phyloP scores from a whole-genome alignment of 2,113 vertebrate species.

The Oophaga pumilio region DNA sequence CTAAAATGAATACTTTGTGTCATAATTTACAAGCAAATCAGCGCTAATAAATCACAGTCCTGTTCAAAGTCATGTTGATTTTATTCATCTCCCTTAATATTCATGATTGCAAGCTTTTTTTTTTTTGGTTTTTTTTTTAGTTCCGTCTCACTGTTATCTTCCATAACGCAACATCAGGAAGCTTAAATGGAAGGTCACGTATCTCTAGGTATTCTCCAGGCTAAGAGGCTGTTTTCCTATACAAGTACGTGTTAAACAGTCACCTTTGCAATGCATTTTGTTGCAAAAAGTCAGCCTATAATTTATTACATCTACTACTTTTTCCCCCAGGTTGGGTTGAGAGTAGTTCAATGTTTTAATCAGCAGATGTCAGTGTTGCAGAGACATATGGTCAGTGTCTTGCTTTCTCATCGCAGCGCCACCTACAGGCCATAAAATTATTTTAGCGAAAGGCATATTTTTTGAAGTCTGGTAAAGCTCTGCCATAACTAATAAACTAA shows the following conservation, averaged over 20 bases:
- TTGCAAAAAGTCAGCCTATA: background rate
- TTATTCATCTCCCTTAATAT: conserved; percentile 89
- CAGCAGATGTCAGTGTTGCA: conserved; percentile 18
- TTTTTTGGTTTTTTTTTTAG: conserved; percentile 87
- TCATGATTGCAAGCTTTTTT: conserved; percentile 92
- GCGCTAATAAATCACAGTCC: conserved; percentile 95
- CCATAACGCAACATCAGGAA: conserved; percentile 66
- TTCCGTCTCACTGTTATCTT: conserved; percentile 78
- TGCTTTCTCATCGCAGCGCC: background rate
- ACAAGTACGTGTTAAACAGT: background rate
- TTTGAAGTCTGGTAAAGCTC: too few species aligned
- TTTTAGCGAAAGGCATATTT: background rate
- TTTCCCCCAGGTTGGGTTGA: background rate
- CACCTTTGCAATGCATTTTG: conserved; percentile 8
- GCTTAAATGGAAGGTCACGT: conserved; percentile 66
- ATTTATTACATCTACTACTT: background rate
- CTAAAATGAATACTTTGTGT: conserved; percentile 73
- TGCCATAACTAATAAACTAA: too few species aligned
- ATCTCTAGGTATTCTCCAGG: background rate
- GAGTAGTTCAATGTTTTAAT: background rate
- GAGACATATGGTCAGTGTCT: too few species aligned
- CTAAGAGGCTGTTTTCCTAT: background rate
- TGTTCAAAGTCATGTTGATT: conserved; percentile 86
- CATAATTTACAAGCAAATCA: conserved; percentile 79
- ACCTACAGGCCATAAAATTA: background rate